Base-by-base conservation (phyloP, 2,888 invertebrate genomes). In the Cosmorhoe ocellata region DNA sequence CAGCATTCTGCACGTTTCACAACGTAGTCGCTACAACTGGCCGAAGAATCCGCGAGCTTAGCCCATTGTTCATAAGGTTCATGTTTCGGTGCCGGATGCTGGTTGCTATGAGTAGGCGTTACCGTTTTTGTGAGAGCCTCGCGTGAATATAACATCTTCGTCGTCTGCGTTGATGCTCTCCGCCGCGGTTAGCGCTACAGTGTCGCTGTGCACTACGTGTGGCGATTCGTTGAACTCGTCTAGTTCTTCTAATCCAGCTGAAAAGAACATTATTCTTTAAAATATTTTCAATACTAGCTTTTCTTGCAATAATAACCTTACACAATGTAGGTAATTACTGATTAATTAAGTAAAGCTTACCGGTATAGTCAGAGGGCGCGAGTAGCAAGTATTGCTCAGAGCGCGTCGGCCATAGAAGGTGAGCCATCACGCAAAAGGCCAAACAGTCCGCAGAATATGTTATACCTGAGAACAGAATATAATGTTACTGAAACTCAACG, bases 361-460 rank as follows among this genome's bases (percentile, higher is more conserved):
- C 93, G 64, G 93, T 93, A 69, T 93, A 93, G 52, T 93, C 93
- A 49, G 93, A 90, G 32, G 94, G 94, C 27, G 96, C 94, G 27
- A 97, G 88, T 48, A 97, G 89, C 73, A 98, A 94, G 88, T 98
- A 98, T 80, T 98, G 96, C 66, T 98, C 97, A 28, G 97, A 96
- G 44, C 98, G 92, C 43, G 97, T 97, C 30, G 99, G 99, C 98
- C 98, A 99, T 56, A 99, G 90, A 58, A 99, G 90, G 77, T 99
- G 98, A 0, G 98, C 95, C 95, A 99, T 96, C 28, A 98, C 96
- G 67, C 97, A 96, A 79, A 97, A 98, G 0, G 98, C 98, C 68
- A 98, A 92, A 80, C 98, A 97, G 77, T 99, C 98, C 0, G 98
- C 98, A 0, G 98, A 97, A 78, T 97, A 97, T 13, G 97, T 97